Base-by-base conservation (phyloP, 2,113 vertebrate species). In the Varanus salvator region DNA sequence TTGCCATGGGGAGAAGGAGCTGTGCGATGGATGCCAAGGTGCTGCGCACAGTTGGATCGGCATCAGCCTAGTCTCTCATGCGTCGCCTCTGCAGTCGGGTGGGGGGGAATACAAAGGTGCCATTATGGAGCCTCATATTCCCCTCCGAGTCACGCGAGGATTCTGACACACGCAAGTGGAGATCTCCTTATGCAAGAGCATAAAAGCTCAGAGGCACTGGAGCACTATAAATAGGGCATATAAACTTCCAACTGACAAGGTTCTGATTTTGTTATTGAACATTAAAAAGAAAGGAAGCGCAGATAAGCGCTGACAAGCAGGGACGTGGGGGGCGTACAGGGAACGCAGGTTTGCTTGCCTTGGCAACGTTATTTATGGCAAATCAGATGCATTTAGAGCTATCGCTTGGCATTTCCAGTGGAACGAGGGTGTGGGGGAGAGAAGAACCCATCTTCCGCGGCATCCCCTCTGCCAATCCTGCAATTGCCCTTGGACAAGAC, bases 171-270 rank as follows among this genome's bases (percentile, higher is more conserved):
- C 88, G 71, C 85, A 92, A 92, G 90, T 88, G 91, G 94, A 91
- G 94, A 93, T 93, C 91, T 93, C n/a, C 94, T 95, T 92, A 87
- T 83, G 93, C 92, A 91, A 87, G 88, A 90, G 87, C 93, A 93
- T 91, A 93, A 94, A 95, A 93, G 91, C 94, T 6, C 14, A 81
- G 92, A 95, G 93, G 93, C 92, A 86, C 93, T 9, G 4, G 92
- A 93, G 91, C 0, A 48, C 94, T 95, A 95, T 95, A 94, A 96
- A 95, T 95, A 94, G 94, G 95, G 90, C 87, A 34, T 86, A 95
- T 95, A 96, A 95, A 96, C 95, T 94, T 95, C 68, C 94, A 92
- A 89, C 91, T 93, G 92, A 95, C 95, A 95, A 90, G 89, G 93
- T 92, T 92, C 89, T 91, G 95, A 94, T 95, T 95, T 90, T 93